Conservation (phyloP, 2,113 vertebrate species). For the Pteronura brasiliensis region DNA sequence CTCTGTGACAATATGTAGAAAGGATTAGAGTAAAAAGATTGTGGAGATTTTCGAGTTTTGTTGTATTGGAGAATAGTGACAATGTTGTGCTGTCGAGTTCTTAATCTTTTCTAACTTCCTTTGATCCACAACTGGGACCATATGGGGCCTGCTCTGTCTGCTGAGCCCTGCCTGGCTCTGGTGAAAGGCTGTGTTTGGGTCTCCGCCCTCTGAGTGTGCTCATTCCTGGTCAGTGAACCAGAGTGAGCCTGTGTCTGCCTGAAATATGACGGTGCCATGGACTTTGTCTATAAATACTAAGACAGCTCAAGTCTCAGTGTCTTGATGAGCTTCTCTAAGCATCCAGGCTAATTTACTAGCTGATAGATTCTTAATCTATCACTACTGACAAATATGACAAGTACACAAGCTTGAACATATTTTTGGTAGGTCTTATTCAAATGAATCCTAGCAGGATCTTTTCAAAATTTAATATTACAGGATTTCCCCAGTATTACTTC, state of each 20-base stretch:
- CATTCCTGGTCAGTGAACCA: neutral
- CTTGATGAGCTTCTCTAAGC: neutral
- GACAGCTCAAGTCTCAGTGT: neutral
- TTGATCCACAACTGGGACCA: neutral
- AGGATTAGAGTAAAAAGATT: constrained; percentile 8
- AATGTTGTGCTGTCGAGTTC: neutral
- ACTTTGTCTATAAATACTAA: constrained; percentile 15
- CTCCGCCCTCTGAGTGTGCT: neutral
- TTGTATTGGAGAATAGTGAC: neutral
- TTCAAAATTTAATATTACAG: constrained; percentile 52
- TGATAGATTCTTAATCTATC: constrained; percentile 41
- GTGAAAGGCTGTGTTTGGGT: neutral
- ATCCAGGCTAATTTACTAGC: constrained; percentile 13
- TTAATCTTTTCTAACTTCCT: neutral
- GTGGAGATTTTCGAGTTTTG: neutral
- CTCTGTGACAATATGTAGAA: neutral
- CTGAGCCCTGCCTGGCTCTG: neutral
- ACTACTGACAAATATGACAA: constrained; percentile 48
- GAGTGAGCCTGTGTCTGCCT: neutral
- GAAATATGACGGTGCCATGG: neutral
- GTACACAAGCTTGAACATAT: neutral
- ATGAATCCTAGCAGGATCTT: constrained; percentile 48
- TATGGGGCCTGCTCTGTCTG: neutral
- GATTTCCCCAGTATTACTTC: constrained; percentile 42
- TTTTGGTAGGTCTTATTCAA: constrained; percentile 53